These are phyloP conservation scores for Myiopsitta monachus DNA, from an alignment of 2,113 vertebrate genomes.

Conservation along the genomic window DNA sequence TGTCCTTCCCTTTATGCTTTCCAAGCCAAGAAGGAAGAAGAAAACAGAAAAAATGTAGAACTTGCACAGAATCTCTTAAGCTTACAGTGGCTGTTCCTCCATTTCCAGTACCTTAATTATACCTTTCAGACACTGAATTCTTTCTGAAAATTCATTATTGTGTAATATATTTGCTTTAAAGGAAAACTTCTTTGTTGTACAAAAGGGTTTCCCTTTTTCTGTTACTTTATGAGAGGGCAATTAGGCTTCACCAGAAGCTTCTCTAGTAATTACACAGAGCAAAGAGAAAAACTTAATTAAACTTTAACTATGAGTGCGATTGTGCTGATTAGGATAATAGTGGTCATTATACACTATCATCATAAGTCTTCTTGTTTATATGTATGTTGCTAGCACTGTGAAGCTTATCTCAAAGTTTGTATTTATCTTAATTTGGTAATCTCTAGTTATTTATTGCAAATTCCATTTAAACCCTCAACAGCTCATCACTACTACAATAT, in stretches of 20 bases:
- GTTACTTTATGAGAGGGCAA: not conserved
- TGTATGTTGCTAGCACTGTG: not conserved
- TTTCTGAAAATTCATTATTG: not conserved
- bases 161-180: not conserved
- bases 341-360: not conserved
- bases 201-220: not conserved
- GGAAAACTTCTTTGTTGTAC: not conserved
- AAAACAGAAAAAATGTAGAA: not conserved
- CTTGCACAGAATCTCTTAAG: not conserved
- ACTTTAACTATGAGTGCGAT: not conserved
- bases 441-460: not conserved
- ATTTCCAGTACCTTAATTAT: not conserved
- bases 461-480: not conserved
- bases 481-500: not conserved
- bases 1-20: not conserved
- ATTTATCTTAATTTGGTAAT: slow-evolving; percentile 15
- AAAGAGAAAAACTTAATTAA: slow-evolving; percentile 52
- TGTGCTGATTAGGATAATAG: slow-evolving; percentile 25
- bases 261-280: slow-evolving; percentile 6
- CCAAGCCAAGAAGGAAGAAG: not conserved
- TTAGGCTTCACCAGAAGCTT: slow-evolving; percentile 19
- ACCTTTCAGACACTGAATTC: not conserved
- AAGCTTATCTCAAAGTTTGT: not conserved
- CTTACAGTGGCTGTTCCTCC: not conserved
- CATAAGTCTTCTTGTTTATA: not conserved